Base-by-base conservation (phyloP, 2,797 vertebrate species). In the Acrocephalus scirpaceus region DNA sequence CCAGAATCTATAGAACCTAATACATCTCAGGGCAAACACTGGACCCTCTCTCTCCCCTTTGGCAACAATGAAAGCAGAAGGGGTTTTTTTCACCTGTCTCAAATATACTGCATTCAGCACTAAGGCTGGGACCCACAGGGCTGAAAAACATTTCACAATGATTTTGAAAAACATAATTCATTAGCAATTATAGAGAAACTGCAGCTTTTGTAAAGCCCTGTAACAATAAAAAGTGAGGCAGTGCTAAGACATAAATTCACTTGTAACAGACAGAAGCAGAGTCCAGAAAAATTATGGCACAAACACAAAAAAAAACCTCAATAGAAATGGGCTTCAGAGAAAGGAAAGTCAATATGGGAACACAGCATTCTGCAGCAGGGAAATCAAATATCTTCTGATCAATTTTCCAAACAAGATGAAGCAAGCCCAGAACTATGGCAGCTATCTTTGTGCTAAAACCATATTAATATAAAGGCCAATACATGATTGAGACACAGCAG, bases 311-410 rank as follows among this genome's bases (percentile, higher is more conserved):
- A 44, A n/a, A 0, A 44, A 19, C 8, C 45, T 30, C 13, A 62
- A 32, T 11, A 60, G 58, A 78, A 85, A 80, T 0, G 8, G 25
- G 42, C 26, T 89, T 85, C 50, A 78, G 42, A 83, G 72, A 92
- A 92, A 86, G 48, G 22, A 92, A 89, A 92, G 85, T 92, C 50
- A 0, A 94, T 88, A 88, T 0, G 2, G 30, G 54, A 85, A 88
- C 51, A 71, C 21, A 84, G 62, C 4, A 3, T 61, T 81, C 89
- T 91, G 57, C 72, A 75, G 72, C 5, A 1, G 38, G 54, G 60
- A 95, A 95, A 92, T 90, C 74, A 71, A 90, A 91, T 74, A 82
- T 20, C 47, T 92, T 85, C 72, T 74, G 57, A 94, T 91, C 77
- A 76, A 94, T 92, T 89, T 85, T 82, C 78, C 61, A 57, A 78